These are phyloP conservation scores for Automeris io DNA, from an alignment of 2,888 invertebrate genomes.

Conservation along the genomic window DNA sequence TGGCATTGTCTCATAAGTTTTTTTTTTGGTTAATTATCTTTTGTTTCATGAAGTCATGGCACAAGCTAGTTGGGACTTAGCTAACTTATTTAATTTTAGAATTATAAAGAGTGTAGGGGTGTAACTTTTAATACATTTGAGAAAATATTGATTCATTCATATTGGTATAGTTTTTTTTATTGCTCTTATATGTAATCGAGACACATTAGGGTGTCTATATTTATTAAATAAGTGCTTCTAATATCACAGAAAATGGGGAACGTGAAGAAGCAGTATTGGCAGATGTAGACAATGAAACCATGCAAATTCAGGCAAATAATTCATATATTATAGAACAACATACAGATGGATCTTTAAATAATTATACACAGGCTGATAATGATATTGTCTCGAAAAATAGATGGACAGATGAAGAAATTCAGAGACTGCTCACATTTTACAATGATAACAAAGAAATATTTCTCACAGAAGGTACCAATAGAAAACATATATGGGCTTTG, in stretches of 20 bases:
- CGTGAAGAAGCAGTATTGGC: slow-evolving; percentile 39
- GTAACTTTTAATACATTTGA: too few relatives aligned
- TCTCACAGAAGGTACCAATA: slow-evolving; percentile 38
- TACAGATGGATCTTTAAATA: slow-evolving; percentile 13
- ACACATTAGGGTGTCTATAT: too few relatives aligned
- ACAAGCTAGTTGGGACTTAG: too few relatives aligned
- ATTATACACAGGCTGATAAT: slow-evolving; percentile 11
- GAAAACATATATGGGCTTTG: slow-evolving; percentile 54
- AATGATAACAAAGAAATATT: slow-evolving; percentile 62
- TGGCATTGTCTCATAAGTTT: too few relatives aligned
- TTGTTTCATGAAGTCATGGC: too few relatives aligned
- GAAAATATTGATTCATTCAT: too few relatives aligned
- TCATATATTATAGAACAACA: slow-evolving; percentile 28
- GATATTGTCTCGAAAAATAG: slow-evolving; percentile 9
- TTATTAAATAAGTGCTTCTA: neutral
- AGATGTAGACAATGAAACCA: slow-evolving; percentile 32
- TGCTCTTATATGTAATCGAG: too few relatives aligned
- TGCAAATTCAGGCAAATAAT: slow-evolving; percentile 28
- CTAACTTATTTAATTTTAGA: too few relatives aligned
- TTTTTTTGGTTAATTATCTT: too few relatives aligned
- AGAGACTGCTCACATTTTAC: slow-evolving; percentile 53
- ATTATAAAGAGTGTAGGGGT: too few relatives aligned
- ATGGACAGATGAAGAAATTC: slow-evolving; percentile 53
- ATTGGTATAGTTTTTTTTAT: too few relatives aligned
- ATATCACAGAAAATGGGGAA: slow-evolving; percentile 39